These are phyloP conservation scores for Clarias gariepinus DNA, from an alignment of 2,113 vertebrate genomes.

Conservation along the genomic window DNA sequence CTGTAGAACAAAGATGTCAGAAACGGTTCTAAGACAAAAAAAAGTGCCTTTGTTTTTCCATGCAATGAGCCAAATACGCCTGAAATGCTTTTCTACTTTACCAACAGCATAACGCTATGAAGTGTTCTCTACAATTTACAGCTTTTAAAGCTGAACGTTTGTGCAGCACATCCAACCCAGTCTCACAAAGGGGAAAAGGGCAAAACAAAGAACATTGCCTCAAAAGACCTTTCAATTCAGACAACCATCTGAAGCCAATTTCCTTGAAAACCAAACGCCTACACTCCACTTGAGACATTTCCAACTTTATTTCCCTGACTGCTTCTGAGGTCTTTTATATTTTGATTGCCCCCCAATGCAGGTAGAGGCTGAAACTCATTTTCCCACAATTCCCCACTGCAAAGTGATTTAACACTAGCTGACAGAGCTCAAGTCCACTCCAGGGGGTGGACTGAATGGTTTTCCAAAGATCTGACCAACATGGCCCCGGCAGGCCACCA, in stretches of 20 bases:
- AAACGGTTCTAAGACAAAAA: neutral
- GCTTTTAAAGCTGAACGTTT: slow-evolving; percentile 6
- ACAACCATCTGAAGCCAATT: slow-evolving; percentile 30
- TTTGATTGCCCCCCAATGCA: slow-evolving; percentile 27
- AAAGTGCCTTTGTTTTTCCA: neutral
- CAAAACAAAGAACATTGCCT: slow-evolving; percentile 23
- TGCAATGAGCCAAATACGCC: neutral
- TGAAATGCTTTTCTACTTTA: neutral
- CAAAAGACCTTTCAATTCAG: slow-evolving; percentile 39
- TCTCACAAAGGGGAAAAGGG: neutral
- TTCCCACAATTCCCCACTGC: slow-evolving; percentile 32
- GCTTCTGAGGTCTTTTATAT: slow-evolving; percentile 13
- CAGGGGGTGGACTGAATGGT: slow-evolving; percentile 45
- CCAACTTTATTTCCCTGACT: slow-evolving; percentile 18
- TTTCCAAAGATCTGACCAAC: slow-evolving; percentile 56
- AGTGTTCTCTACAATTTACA: neutral
- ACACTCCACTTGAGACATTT: slow-evolving; percentile 26
- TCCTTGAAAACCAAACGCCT: slow-evolving; percentile 19
- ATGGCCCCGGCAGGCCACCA: slow-evolving; percentile 32
- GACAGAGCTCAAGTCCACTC: slow-evolving; percentile 52
- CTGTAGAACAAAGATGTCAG: neutral
- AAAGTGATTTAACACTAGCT: slow-evolving; percentile 42
- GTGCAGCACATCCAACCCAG: neutral
- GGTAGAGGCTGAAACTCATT: slow-evolving; percentile 15
- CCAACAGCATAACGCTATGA: neutral